phyloP scores from a whole-genome alignment of 2,113 vertebrate genomes.

The Vulpes lagopus region DNA sequence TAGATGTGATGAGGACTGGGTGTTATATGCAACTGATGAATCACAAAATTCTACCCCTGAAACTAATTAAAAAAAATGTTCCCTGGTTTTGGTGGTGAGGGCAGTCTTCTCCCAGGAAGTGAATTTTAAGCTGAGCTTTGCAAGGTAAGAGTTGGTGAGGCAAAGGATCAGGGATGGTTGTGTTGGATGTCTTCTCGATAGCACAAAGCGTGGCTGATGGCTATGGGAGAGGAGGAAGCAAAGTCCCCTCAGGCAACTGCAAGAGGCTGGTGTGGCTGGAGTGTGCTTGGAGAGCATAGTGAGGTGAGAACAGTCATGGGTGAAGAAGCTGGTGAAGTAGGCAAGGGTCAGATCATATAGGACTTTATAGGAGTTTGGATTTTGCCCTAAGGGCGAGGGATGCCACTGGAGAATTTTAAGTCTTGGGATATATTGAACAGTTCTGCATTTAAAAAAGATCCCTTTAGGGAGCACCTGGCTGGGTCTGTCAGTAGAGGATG shows the following conservation, averaged over 20 bases:
- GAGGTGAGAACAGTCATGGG: not conserved
- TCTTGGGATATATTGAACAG: not conserved
- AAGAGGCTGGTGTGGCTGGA: not conserved
- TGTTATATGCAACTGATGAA: not conserved
- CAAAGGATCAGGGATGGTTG: not conserved
- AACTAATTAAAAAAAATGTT: not conserved
- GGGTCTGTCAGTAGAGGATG: not conserved
- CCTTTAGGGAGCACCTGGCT: not conserved
- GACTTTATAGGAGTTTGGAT: not conserved
- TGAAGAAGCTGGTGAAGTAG: not conserved
- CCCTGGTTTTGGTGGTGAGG: not conserved
- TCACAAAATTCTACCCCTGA: not conserved
- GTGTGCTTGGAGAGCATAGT: not conserved
- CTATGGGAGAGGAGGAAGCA: not conserved
- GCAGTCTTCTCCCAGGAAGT: not conserved
- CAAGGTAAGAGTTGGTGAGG: not conserved
- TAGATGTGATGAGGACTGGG: not conserved
- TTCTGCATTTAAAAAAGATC: not conserved
- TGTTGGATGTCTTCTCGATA: not conserved
- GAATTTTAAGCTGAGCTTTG: not conserved
- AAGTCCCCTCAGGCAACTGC: not conserved
- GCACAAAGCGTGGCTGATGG: not conserved
- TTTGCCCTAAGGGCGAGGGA: not conserved
- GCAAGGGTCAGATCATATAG: not conserved
- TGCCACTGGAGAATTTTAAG: not conserved